Base-by-base conservation (phyloP, 2,113 vertebrate species). In the Dromiciops gliroides region DNA sequence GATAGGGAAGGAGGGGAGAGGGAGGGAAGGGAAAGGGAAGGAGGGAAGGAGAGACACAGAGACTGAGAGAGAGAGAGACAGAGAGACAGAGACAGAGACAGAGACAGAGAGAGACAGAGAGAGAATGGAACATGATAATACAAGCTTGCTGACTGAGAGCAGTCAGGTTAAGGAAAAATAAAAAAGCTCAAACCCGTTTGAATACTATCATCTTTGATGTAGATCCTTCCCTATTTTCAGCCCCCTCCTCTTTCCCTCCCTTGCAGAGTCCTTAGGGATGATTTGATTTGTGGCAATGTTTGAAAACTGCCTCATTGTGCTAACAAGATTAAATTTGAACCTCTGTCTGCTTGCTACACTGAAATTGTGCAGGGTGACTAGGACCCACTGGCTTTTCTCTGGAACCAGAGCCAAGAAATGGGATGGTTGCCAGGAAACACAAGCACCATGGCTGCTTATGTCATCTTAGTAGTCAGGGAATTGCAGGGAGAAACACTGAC, bases 251-350 rank as follows among this genome's bases (percentile, higher is more conserved):
- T 97, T 98, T 95, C 83, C 95, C 93, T 94, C 93, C 97, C 97
- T 89, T 97, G 98, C 97, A 97, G 90, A 88, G 98, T 98, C 98
- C 98, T 99, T 98, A 97, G 98, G 99, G 99, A 99, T 98, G 98
- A 99, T 99, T 99, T 98, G 98, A 98, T 99, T 99, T 99, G 98
- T 99, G 98, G 98, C 98, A 98, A 99, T 99, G 99, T 99, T 98
- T 99, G 98, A 99, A 99, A 99, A 99, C 98, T 98, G 98, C 98
- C 99, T 99, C 98, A 97, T 99, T 98, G 98, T 98, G 98, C 99
- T 99, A 99, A 99, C 98, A 98, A 99, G 99, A 99, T 99, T 99
- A 99, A 98, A 98, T 83, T 98, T 97, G 98, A 99, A 98, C 98
- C 98, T 98, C 95, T 98, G 98, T 99, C 99, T 99, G 98, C 98